Percentiles rank a stretch among this genome's conserved stretches.
phyloP scores from a whole-genome alignment of 2,797 vertebrate species.

The Tolypeutes matacus region DNA sequence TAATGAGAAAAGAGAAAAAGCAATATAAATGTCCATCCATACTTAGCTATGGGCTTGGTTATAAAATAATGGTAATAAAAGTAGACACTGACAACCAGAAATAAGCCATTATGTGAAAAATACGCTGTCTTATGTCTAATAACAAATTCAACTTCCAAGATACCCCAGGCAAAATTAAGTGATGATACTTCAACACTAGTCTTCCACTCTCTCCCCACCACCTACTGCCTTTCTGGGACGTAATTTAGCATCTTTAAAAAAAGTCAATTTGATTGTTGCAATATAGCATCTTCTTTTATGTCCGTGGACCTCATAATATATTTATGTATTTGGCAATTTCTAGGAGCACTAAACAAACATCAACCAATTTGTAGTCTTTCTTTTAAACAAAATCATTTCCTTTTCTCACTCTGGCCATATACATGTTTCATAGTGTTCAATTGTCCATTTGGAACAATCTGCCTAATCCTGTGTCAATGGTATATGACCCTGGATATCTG shows the following conservation, averaged over 20 bases:
- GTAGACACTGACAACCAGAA: neutral
- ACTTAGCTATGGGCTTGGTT: neutral
- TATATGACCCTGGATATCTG: neutral
- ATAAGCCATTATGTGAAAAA: neutral
- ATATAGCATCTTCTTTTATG: neutral
- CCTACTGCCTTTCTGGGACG: neutral
- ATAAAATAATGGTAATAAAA: constrained; percentile 27
- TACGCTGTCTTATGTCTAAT: neutral
- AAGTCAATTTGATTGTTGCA: neutral
- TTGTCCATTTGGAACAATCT: neutral
- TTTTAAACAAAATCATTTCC: neutral
- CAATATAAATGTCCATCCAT: neutral
- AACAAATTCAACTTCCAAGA: neutral
- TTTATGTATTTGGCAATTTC: constrained; percentile 6
- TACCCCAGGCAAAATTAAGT: neutral
- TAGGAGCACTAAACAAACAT: neutral
- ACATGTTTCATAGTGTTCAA: neutral
- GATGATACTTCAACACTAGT: neutral
- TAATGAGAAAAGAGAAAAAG: neutral
- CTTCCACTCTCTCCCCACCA: rapidly evolving
- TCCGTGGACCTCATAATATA: neutral
- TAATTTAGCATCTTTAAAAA: neutral
- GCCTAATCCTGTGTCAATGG: neutral
- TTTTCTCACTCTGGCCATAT: neutral
- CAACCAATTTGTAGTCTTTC: neutral